Percentiles rank a stretch among this genome's conserved stretches.
Conservation (phyloP, 2,113 vertebrate species). For the Ochotona princeps region DNA sequence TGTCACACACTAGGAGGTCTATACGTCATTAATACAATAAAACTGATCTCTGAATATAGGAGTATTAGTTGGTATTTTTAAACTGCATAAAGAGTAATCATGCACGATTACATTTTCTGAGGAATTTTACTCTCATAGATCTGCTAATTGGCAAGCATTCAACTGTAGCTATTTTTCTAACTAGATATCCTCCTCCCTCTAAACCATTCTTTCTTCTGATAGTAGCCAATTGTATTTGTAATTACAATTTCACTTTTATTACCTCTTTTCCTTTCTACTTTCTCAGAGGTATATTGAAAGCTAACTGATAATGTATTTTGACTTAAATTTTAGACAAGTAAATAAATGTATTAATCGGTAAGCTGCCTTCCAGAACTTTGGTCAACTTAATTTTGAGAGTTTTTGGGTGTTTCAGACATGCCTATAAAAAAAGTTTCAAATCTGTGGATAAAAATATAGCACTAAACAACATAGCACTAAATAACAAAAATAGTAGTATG, state of each 20-base stretch:
- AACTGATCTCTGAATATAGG: not conserved
- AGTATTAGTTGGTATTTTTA: slow-evolving; percentile 11
- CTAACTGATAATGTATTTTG: slow-evolving; percentile 55
- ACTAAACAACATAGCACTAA: not conserved
- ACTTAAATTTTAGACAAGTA: not conserved
- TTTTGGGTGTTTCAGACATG: slow-evolving; percentile 22
- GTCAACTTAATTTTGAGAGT: slow-evolving; percentile 51
- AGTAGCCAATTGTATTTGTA: slow-evolving; percentile 20
- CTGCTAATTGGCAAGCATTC: not conserved
- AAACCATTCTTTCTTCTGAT: slow-evolving; percentile 22
- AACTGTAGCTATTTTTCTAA: not conserved
- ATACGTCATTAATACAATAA: not conserved
- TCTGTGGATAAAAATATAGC: slow-evolving; percentile 28
- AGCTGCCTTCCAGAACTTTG: slow-evolving; percentile 10
- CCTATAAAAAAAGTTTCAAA: slow-evolving; percentile 5
- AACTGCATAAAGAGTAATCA: not conserved
- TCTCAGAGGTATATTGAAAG: slow-evolving; percentile 20
- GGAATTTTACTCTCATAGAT: not conserved
- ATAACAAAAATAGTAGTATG: not conserved
- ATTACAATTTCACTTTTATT: not conserved
- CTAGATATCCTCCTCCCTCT: not conserved
- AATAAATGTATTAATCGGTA: slow-evolving; percentile 42
- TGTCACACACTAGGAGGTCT: not conserved
- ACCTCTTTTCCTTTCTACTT: not conserved
- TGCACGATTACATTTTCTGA: slow-evolving; percentile 13